Evolutionary conservation across 2,113 vertebrate genomes (phyloP), one percentile per base, ranked within the genome.

Genomic region (Microtus ochrogaster): DNA sequence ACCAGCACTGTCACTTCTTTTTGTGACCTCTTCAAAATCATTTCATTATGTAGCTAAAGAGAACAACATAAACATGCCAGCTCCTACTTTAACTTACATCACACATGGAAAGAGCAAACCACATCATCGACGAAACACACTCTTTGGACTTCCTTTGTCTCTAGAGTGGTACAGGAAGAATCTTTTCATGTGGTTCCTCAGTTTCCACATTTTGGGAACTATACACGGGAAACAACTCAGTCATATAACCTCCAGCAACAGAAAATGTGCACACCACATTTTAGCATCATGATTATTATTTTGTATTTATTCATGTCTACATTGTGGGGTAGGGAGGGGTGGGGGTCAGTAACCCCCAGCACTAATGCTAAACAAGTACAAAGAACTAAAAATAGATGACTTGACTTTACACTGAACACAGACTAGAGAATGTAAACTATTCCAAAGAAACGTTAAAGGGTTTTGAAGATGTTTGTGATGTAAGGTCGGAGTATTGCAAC

Each of bases 281-380:
- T 87, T 94, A 90, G 17, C 14, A 72, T 21, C 7, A 66, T 79
- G 85, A 90, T 73, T 33, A 87, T 41, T 79, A 83, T 82, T 91
- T 96, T 83, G 77, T 16, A 58, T 49, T 89, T 72, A 86, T 91
- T 70, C 65, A 77, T 79, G 55, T 49, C 96, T 87, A 94, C 12
- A 79, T 36, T 44, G 24, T 41, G 8, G 9, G 24, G 58, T 83
- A n/a, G 11, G 8, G 11, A n/a, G 11, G 8, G 11, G 4, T 28
- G 44, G 44, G 44, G 61, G 91, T 55, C 47, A 85, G 58, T 81
- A 95, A 85, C 19, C 14, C 19, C 17, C 13, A 93, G 36, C n/a
- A 41, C 7, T 76, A 81, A 93, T 76, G 90, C 58, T 30, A 28
- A n/a, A 83, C 47, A 96, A 94, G 83, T 61, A 68, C 11, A 49